phyloP scores from a whole-genome alignment of 2,888 invertebrate genomes.

The Cerastis leucographa region DNA sequence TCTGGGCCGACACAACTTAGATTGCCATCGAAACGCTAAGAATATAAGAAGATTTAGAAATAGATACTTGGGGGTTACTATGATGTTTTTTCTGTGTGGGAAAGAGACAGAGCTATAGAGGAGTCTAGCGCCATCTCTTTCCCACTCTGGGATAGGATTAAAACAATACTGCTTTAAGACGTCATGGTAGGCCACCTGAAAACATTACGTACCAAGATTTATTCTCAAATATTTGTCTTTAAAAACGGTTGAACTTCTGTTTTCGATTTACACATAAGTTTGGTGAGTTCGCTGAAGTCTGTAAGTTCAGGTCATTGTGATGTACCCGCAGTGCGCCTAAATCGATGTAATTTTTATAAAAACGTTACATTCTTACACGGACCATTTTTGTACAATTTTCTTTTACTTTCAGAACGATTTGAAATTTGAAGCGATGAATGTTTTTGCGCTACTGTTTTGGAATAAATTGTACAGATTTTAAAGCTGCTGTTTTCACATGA shows the following conservation, averaged over 20 bases:
- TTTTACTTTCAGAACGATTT: constrained; percentile 30
- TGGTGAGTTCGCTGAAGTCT: constrained; percentile 61
- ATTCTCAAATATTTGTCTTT: neutral
- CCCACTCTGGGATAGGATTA: no score
- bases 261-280: constrained; percentile 33
- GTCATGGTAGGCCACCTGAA: no score
- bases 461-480: neutral
- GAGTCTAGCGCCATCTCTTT: no score
- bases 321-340: constrained; percentile 69
- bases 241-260: constrained; percentile 52
- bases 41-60: no score
- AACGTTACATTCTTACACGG: constrained; percentile 56
- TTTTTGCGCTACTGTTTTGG: neutral
- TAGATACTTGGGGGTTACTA: no score
- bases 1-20: no score
- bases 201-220: neutral
- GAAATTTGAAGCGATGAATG: constrained; percentile 13
- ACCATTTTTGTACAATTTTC: constrained; percentile 49
- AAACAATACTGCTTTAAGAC: no score
- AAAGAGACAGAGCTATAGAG: no score
- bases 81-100: no score
- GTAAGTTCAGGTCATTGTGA: constrained; percentile 67
- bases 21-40: no score
- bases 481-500: neutral
- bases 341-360: constrained; percentile 69